Evolutionary conservation across 2,888 invertebrate species (phyloP).

Genomic region (Oxyteleia sp.): DNA sequence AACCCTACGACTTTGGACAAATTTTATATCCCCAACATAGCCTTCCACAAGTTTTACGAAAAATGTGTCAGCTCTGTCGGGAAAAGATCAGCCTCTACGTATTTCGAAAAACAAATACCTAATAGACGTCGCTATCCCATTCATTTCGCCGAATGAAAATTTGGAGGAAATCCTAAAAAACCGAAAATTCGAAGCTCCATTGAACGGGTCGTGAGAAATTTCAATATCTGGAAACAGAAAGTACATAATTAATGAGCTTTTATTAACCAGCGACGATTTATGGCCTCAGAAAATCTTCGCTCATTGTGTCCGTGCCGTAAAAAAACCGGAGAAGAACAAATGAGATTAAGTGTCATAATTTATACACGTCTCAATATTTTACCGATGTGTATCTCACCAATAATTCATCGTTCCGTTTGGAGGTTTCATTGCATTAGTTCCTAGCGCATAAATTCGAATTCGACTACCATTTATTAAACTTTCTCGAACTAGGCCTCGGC

Average conservation of each 20-base stretch:
- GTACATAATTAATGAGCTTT: conserved; percentile 21
- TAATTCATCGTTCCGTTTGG: conserved; percentile 52
- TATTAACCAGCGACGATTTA: conserved; percentile 16
- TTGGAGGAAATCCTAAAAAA: neutral
- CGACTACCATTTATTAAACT: conserved; percentile 64
- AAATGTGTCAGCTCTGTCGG: too few species aligned
- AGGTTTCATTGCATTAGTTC: conserved; percentile 53
- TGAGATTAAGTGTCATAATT: conserved; percentile 61
- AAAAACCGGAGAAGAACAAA: conserved; percentile 16
- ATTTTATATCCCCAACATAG: too few species aligned
- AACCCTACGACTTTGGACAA: too few species aligned
- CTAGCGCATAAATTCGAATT: conserved; percentile 54
- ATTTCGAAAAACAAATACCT: too few species aligned
- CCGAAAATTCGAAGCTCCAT: neutral
- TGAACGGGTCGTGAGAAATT: neutral
- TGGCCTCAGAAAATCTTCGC: conserved; percentile 16
- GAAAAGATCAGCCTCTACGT: too few species aligned
- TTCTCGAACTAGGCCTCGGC: conserved; percentile 52
- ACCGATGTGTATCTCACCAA: conserved; percentile 56
- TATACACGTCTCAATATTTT: conserved; percentile 63
- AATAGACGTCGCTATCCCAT: too few species aligned
- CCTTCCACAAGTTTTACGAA: too few species aligned
- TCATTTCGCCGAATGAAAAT: too few species aligned
- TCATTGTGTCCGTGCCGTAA: conserved; percentile 21
- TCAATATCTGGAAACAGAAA: conserved; percentile 19